Conservation (phyloP, 2,113 vertebrate genomes). For the Carollia perspicillata region DNA sequence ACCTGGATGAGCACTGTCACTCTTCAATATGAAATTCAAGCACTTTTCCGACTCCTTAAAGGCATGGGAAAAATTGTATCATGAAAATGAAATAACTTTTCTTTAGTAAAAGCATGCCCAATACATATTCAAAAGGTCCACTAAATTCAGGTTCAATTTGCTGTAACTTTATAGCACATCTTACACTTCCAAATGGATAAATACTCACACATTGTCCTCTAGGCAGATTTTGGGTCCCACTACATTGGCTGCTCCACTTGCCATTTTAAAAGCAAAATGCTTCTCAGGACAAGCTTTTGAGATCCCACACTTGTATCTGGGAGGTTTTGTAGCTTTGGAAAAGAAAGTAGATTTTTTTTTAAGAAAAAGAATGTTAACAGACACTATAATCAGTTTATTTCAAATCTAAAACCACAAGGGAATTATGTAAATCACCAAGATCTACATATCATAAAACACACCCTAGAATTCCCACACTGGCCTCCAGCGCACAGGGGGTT, state of each 20-base stretch:
- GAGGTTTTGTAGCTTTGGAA: conserved; percentile 84
- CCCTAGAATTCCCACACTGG: background rate
- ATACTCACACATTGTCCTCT: conserved; percentile 93
- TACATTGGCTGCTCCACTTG: conserved; percentile 95
- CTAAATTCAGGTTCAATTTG: background rate
- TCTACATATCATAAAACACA: background rate
- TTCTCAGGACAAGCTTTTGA: conserved; percentile 91
- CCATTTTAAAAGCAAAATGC: conserved; percentile 96
- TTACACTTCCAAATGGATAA: background rate
- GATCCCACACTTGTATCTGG: conserved; percentile 90
- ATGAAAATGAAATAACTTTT: background rate
- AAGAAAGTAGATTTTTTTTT: background rate
- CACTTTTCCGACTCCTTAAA: background rate
- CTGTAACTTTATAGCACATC: background rate
- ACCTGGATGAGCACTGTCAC: background rate
- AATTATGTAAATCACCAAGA: background rate
- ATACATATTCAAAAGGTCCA: background rate
- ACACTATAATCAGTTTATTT: background rate
- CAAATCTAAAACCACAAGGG: background rate
- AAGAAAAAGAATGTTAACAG: background rate
- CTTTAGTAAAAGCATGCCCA: background rate
- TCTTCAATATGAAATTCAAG: background rate
- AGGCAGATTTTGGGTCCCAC: conserved; percentile 96
- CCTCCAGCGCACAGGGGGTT: no score
- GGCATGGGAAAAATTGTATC: rapidly evolving